These are phyloP conservation scores for Lepidothrix coronata DNA, from an alignment of 2,113 vertebrate genomes.

Conservation along the genomic window DNA sequence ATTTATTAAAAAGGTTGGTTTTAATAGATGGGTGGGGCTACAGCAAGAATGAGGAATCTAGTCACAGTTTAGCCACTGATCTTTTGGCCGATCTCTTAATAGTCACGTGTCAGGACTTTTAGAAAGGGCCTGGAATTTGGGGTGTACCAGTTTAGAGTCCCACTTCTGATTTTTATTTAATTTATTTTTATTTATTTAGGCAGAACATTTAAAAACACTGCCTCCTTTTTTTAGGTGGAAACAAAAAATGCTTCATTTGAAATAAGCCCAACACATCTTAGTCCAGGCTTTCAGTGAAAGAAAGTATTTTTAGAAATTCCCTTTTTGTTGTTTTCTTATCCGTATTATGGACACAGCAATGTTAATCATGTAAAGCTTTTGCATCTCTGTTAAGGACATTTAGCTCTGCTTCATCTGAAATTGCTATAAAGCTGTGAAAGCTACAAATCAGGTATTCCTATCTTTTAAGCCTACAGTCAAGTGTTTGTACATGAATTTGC, in stretches of 20 bases:
- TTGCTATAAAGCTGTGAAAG: neutral
- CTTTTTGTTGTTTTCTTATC: neutral
- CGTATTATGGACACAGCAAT: neutral
- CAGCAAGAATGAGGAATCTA: neutral
- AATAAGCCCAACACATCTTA: neutral
- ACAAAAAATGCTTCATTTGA: neutral
- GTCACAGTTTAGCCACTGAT: neutral
- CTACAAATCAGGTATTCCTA: neutral
- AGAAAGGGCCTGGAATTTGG: neutral
- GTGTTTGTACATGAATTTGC: neutral
- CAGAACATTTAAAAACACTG: neutral
- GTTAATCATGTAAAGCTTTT: neutral
- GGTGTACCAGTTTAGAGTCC: neutral
- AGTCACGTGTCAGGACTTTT: neutral
- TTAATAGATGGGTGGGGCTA: neutral
- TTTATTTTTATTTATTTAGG: neutral
- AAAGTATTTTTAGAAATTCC: neutral
- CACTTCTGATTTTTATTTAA: neutral
- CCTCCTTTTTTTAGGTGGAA: neutral
- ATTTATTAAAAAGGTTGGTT: slow-evolving; percentile 18
- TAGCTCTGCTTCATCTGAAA: neutral
- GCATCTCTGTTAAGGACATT: neutral
- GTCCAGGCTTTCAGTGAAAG: neutral
- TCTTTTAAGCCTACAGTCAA: neutral
- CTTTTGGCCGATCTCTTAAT: neutral